A percentile compares a stretch with the other conserved stretches of the same genome.
Conservation (phyloP, 2,888 invertebrate species). For the Smittia sp. region DNA sequence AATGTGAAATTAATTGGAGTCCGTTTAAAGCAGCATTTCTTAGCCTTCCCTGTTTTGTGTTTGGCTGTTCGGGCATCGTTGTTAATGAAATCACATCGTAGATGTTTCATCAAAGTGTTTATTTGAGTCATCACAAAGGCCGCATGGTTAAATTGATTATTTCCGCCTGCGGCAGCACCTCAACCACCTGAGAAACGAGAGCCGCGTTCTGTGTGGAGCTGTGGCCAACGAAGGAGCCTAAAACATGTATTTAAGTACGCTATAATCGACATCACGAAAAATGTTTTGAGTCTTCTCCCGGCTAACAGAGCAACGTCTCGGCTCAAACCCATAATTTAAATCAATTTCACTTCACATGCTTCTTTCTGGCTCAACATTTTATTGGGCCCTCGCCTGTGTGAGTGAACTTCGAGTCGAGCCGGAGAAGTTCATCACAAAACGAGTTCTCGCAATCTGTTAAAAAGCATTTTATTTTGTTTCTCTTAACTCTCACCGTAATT, state of each 20-base stretch:
- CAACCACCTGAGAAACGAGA: not conserved
- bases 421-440: constrained; percentile 9
- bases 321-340: constrained; percentile 38
- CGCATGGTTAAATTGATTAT: constrained; percentile 38
- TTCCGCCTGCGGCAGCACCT: constrained; percentile 23
- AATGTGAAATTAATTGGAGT: constrained; percentile 14
- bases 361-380: not conserved
- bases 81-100: constrained; percentile 21
- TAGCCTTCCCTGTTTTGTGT: constrained; percentile 2
- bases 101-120: constrained; percentile 36
- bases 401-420: not conserved
- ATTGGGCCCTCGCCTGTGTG: not conserved
- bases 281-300: constrained; percentile 17
- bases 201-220: not conserved
- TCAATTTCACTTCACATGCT: constrained; percentile 26
- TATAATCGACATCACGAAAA: constrained; percentile 33
- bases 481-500: not conserved
- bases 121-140: constrained; percentile 36
- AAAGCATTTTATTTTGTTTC: constrained; percentile 2
- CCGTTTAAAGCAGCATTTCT: constrained; percentile 25
- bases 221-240: constrained; percentile 16
- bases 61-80: not conserved
- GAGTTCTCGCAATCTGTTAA: constrained; percentile 8
- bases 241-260: constrained; percentile 14
- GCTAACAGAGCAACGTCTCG: constrained; percentile 16